phyloP scores from a whole-genome alignment of 2,888 invertebrate species.

The Andrena minutula region DNA sequence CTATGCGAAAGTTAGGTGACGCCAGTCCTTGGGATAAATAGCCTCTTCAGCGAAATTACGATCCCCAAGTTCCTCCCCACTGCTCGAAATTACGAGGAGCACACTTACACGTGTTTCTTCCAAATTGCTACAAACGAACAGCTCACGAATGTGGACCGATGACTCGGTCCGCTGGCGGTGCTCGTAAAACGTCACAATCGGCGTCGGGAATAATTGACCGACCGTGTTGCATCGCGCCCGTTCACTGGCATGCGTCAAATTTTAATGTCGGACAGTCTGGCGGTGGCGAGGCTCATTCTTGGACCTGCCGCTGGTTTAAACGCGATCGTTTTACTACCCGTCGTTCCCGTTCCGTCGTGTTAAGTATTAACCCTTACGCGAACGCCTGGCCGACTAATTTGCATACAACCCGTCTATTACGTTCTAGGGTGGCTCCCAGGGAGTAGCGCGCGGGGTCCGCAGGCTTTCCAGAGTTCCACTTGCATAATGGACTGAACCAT shows the following conservation, averaged over 20 bases:
- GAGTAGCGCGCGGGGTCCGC: conserved; percentile 56
- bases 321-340: conserved; percentile 29
- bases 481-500: conserved; percentile 68
- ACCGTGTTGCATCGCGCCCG: conserved; percentile 21
- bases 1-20: conserved; percentile 30
- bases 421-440: conserved; percentile 54
- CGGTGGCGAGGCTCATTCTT: conserved; percentile 16
- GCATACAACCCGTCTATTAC: conserved; percentile 72
- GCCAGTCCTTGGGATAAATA: conserved; percentile 25
- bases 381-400: conserved; percentile 66
- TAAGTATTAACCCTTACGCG: conserved; percentile 68
- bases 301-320: conserved; percentile 15
- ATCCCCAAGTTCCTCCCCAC: neutral
- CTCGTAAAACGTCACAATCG: neutral
- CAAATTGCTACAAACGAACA: conserved; percentile 1
- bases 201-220: neutral
- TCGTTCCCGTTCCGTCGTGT: conserved; percentile 58
- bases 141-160: neutral
- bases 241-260: conserved; percentile 28
- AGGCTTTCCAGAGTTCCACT: conserved; percentile 57
- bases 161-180: neutral
- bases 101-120: conserved; percentile 4
- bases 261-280: conserved; percentile 44
- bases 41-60: conserved; percentile 24
- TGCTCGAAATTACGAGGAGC: conserved; percentile 13